Percentiles rank a stretch among this genome's conserved stretches.
Evolutionary conservation across 2,113 vertebrate species (phyloP).

Genomic region (Cheirogaleus medius): DNA sequence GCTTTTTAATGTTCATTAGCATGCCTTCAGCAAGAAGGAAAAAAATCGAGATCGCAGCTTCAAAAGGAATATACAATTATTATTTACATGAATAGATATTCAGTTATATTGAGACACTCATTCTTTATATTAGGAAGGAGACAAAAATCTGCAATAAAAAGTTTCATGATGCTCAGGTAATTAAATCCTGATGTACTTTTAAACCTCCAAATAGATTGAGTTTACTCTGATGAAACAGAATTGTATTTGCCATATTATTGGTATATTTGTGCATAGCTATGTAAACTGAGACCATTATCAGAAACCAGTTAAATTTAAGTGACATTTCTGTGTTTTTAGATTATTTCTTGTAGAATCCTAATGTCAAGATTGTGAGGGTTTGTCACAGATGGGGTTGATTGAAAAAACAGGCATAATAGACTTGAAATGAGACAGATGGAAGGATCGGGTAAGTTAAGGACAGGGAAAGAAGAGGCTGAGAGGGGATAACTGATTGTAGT

Average conservation of each 20-base stretch:
- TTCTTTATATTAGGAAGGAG: not conserved
- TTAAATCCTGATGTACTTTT: not conserved
- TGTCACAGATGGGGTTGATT: not conserved
- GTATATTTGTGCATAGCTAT: not conserved
- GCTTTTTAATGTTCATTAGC: not conserved
- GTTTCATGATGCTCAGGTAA: not conserved
- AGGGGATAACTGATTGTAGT: not conserved
- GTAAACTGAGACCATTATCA: not conserved
- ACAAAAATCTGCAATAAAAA: not conserved
- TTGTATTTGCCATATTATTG: not conserved
- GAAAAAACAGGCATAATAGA: not conserved
- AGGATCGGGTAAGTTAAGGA: not conserved
- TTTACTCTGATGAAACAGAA: not conserved
- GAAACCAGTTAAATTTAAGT: not conserved
- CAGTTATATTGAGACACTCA: not conserved
- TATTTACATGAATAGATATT: not conserved
- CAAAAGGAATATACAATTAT: constrained; percentile 4
- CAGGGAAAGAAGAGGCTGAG: not conserved
- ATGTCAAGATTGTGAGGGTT: not conserved
- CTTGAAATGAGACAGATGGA: not conserved
- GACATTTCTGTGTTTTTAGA: not conserved
- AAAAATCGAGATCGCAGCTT: not conserved
- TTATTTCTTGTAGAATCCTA: constrained; percentile 9
- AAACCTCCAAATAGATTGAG: not conserved
- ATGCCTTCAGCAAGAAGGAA: not conserved